Base-by-base conservation (phyloP, 2,113 vertebrate genomes). In the Oncorhynchus masou region DNA sequence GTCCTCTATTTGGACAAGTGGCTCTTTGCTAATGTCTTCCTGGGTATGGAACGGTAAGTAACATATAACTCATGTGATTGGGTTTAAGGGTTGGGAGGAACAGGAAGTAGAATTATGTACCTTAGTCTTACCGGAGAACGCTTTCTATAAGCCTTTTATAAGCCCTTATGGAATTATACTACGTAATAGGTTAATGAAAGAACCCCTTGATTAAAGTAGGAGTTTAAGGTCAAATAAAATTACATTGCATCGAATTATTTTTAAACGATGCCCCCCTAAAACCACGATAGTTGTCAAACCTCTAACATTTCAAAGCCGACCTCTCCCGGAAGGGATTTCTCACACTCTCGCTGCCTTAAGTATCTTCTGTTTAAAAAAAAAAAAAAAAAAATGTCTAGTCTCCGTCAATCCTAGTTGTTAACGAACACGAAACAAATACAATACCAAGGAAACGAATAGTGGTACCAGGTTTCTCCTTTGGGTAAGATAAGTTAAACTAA, bases 11-110 rank as follows among this genome's bases (percentile, higher is more conserved):
- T 95, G 95, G 96, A 97, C 94, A 95, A 95, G 95, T 95, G 95
- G 86, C 95, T 95, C 92, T 96, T 94, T 96, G 93, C 94, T 97
- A 95, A 96, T 95, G 84, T 93, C 94, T 94, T 81, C 94, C 92
- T 91, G 93, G 95, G 83, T 93, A 85, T 88, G 91, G 93, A 89
- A 92, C 88, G 96, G 96, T 96, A 95, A 97, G 96, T 97, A 96
- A 94, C 91, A 92, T 91, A 89, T 94, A 93, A 89, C 94, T 94
- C 88, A 90, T 90, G 90, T 93, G 93, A 91, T 91, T 91, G 90
- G 91, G 87, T 91, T 91, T 90, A 65, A 86, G 90, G 87, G 88
- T 84, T 72, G 91, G 91, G 88, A 84, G 87, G 71, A 45, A 70
- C 51, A 25, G 25, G 68, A 67, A 68, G 8, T 64, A 79, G 70